Percentiles rank a stretch among this genome's conserved stretches.
These are phyloP conservation scores for Syngnathoides biaculeatus DNA, from an alignment of 2,113 vertebrate genomes.

Conservation along the genomic window DNA sequence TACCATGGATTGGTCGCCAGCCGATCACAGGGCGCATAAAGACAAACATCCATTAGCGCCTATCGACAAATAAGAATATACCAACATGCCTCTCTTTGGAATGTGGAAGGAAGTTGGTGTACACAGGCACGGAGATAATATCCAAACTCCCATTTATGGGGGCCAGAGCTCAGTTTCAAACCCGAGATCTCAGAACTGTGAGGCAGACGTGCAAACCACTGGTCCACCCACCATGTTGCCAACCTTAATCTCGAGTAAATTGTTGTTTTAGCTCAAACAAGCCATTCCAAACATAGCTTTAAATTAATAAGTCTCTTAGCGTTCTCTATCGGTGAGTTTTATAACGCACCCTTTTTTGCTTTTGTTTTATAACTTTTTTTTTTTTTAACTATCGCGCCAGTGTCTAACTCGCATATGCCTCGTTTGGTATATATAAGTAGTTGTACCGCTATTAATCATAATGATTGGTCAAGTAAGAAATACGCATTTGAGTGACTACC, in stretches of 20 bases:
- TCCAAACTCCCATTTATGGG: background rate
- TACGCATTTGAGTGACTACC: background rate
- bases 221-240: background rate
- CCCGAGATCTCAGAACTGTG: background rate
- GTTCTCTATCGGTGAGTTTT: slow-evolving; percentile 50
- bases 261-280: background rate
- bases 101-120: background rate
- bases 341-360: slow-evolving; percentile 4
- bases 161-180: background rate
- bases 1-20: background rate
- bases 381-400: background rate
- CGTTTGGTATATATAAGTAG: background rate
- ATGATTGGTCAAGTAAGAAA: background rate
- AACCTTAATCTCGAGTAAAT: background rate
- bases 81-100: background rate
- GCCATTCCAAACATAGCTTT: background rate
- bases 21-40: background rate
- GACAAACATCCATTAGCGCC: background rate
- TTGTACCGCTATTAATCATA: background rate
- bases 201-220: background rate
- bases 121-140: background rate
- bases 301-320: slow-evolving; percentile 37
- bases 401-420: background rate
- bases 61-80: background rate
- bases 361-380: background rate